Evolutionary conservation across 2,888 invertebrate genomes (phyloP).

Genomic region (Patella pellucida): DNA sequence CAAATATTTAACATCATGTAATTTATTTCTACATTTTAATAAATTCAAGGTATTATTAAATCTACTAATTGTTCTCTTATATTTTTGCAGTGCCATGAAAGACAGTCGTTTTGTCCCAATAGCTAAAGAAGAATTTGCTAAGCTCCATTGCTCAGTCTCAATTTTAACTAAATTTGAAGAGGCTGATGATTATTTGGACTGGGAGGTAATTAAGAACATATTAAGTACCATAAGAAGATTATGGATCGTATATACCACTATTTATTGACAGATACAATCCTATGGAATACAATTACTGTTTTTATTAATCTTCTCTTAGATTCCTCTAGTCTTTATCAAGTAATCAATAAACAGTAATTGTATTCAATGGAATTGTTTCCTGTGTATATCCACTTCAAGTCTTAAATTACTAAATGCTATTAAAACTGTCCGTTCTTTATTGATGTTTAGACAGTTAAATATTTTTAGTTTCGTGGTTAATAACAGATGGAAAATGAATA

Average conservation of each 20-base stretch:
- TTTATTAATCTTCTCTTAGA: too few species aligned
- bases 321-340: too few species aligned
- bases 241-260: neutral
- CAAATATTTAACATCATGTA: neutral
- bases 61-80: neutral
- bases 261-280: too few species aligned
- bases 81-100: constrained; percentile 86
- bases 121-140: constrained; percentile 90
- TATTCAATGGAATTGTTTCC: too few species aligned
- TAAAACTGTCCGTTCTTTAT: too few species aligned
- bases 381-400: too few species aligned
- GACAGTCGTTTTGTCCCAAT: constrained; percentile 98
- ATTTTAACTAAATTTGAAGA: constrained; percentile 97
- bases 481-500: neutral
- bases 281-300: too few species aligned
- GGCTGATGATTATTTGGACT: constrained; percentile 93
- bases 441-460: too few species aligned
- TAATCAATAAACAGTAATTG: too few species aligned
- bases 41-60: neutral
- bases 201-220: constrained; percentile 80
- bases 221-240: too few species aligned
- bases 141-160: constrained; percentile 94
- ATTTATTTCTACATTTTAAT: neutral
- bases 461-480: neutral
- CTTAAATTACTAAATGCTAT: too few species aligned